These are phyloP conservation scores for Mormyrus proboscirostris DNA, from an alignment of 2,797 vertebrate genomes.

Conservation along the genomic window DNA sequence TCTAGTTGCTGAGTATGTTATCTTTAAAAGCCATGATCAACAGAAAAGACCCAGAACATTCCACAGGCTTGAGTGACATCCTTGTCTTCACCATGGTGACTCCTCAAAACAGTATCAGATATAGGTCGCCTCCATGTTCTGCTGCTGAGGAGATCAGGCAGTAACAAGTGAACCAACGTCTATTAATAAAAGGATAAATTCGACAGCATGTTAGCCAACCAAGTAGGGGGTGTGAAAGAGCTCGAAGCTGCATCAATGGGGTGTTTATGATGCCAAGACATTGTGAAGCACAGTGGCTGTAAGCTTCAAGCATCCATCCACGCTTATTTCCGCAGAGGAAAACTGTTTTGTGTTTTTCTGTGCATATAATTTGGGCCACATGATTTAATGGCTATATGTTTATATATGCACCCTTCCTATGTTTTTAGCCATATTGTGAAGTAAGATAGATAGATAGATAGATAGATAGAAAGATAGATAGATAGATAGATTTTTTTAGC, in stretches of 20 bases:
- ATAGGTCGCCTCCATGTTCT: not conserved
- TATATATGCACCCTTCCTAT: not conserved
- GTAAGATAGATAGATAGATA: not conserved
- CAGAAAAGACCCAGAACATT: not conserved
- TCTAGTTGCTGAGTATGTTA: not conserved
- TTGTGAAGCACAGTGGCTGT: not conserved
- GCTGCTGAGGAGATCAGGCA: not conserved
- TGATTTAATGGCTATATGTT: not conserved
- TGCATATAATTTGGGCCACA: not conserved
- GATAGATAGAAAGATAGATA: not conserved
- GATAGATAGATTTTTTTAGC: not conserved
- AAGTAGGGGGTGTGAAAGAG: not conserved
- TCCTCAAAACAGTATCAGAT: not conserved
- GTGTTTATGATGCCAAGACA: not conserved
- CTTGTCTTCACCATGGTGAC: not conserved
- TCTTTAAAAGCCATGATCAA: not conserved
- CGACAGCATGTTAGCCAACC: not conserved
- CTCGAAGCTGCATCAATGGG: not conserved
- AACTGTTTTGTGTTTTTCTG: not conserved
- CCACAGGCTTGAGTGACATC: not conserved
- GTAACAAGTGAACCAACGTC: not conserved
- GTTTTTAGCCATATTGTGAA: not conserved
- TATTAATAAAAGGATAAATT: not conserved
- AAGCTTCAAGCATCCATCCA: not conserved
- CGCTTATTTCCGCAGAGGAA: not conserved